Evolutionary conservation across 2,888 invertebrate species (phyloP), one percentile per base, ranked within the genome.

Genomic region (Nemotelus pantherinus): DNA sequence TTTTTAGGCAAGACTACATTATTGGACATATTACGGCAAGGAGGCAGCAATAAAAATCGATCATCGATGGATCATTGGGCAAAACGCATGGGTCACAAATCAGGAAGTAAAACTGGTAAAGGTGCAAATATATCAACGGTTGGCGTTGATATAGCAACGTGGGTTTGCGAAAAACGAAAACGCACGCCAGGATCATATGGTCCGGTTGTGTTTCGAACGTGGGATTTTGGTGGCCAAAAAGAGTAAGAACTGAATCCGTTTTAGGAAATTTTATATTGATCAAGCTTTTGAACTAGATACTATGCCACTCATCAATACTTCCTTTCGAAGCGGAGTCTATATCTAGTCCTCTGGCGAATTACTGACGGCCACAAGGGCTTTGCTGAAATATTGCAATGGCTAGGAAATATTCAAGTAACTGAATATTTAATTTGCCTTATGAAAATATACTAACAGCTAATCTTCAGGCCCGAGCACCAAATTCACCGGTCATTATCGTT

Each of bases 291-390:
- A 58, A 58, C 25, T 48, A 92, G 92, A 84, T 98, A 99, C 86
- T 99, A 99, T 86, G 96, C 98, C 0, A 99, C 99, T 0, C 99
- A 99, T 89, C 98, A 99, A 86, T 99, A 99, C 87, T 99, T 99
- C 86, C 88, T 99, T 65, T 98, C 98, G 0, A 95, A 97, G 79
- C 90, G 99, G 10, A 97, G 98, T 80, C 88, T 99, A 53, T 99
- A 98, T 86, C 89, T 99, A 76, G 98, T 99, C 1, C 91, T 98
- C 3, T 99, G 99, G 98, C 92, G 93, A 82, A 94, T 98, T 75
- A 93, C 93, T 0, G 98, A 98, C 83, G 99, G 99, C 0, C 91
- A 95, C 84, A 91, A 91, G 81, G 99, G 98, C 0, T 91, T 99
- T 10, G 93, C 94, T 25, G 95, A 95, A 82, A 95, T 99, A 45